phyloP scores from a whole-genome alignment of 2,797 vertebrate genomes.

The Amphiprion clarkii region DNA sequence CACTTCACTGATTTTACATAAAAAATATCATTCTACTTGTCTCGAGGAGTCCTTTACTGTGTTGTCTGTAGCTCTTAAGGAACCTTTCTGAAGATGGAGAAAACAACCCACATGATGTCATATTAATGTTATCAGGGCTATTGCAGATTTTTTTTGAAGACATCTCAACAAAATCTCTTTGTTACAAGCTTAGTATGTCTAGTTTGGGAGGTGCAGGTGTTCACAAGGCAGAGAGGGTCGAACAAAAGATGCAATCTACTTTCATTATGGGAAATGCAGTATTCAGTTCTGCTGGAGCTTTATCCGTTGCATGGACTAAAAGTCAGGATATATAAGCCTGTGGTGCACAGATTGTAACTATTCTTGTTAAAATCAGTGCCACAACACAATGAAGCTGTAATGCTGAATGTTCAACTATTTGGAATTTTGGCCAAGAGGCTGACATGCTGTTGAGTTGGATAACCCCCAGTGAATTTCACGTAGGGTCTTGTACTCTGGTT shows the following conservation, averaged over 20 bases:
- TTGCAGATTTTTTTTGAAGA: neutral
- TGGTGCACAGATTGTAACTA: neutral
- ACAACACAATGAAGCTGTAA: neutral
- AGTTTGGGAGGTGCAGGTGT: neutral
- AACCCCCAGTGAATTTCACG: neutral
- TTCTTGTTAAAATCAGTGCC: neutral
- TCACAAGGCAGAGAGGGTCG: neutral
- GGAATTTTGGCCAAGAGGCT: slow-evolving; percentile 16
- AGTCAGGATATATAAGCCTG: neutral
- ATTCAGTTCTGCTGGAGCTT: neutral
- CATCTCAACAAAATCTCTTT: neutral
- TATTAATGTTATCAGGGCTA: neutral
- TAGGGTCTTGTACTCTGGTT: slow-evolving; percentile 15
- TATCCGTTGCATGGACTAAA: neutral
- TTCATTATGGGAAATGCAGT: neutral
- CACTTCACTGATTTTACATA: neutral
- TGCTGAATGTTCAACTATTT: neutral
- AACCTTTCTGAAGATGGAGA: neutral
- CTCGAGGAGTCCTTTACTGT: neutral
- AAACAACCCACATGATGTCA: neutral
- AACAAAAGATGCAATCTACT: neutral
- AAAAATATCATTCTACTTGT: slow-evolving; percentile 8
- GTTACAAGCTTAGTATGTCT: neutral
- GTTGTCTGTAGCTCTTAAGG: neutral
- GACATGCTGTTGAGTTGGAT: slow-evolving; percentile 2